A percentile compares a stretch with the other conserved stretches of the same genome.
phyloP scores from a whole-genome alignment of 2,113 vertebrate species.

The Forbesichthys agassizii region DNA sequence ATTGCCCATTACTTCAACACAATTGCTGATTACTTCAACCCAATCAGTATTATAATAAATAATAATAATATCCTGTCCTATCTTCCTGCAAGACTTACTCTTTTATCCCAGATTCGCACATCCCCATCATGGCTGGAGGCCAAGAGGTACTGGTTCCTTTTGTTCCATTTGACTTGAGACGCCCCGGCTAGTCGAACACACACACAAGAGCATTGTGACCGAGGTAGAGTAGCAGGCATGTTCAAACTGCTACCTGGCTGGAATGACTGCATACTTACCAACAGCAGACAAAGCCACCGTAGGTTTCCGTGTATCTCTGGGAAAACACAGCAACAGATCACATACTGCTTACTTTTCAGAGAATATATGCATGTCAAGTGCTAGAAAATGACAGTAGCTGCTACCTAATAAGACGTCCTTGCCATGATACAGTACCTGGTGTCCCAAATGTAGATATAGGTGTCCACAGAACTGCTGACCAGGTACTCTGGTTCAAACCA shows the following conservation, averaged over 20 bases:
- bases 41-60: too few relatives aligned
- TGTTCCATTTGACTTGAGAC: conserved; percentile 99
- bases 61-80: background rate
- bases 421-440: conserved; percentile 83
- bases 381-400: background rate
- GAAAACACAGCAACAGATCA: conserved; percentile 40
- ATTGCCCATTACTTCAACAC: too few relatives aligned
- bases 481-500: conserved; percentile 93
- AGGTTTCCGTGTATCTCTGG: conserved; percentile 94
- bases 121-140: conserved; percentile 97
- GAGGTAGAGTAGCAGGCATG: background rate
- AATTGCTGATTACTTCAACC: too few relatives aligned
- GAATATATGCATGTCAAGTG: background rate
- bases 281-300: conserved; percentile 90
- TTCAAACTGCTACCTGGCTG: background rate
- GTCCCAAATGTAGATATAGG: conserved; percentile 99
- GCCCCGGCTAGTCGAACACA: conserved; percentile 85
- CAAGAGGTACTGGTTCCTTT: conserved; percentile 86
- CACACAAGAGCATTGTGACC: background rate
- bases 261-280: conserved; percentile 78
- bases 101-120: conserved; percentile 95
- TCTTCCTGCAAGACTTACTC: conserved; percentile 76
- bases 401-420: too few relatives aligned
- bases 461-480: conserved; percentile 97
- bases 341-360: background rate